phyloP scores from a whole-genome alignment of 2,797 vertebrate species.

The Craterocephalus amniculus region DNA sequence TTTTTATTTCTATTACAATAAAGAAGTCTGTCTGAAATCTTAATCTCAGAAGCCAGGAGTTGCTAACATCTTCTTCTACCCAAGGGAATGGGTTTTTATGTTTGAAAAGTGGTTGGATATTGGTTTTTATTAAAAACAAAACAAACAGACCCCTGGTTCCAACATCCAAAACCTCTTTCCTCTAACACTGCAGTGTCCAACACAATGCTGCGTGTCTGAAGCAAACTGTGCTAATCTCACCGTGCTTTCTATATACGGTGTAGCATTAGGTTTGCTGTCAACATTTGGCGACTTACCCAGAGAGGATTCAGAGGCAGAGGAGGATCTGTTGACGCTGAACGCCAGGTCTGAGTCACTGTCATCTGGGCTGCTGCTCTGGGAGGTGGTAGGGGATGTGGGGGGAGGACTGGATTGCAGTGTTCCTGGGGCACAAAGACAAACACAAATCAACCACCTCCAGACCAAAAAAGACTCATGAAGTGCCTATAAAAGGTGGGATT shows the following conservation, averaged over 20 bases:
- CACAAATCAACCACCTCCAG: slow-evolving; percentile 24
- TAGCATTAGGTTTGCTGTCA: slow-evolving; percentile 19
- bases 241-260: slow-evolving; percentile 19
- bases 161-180: neutral
- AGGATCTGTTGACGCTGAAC: slow-evolving; percentile 96
- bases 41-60: neutral
- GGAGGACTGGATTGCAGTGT: slow-evolving; percentile 91
- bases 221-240: neutral
- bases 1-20: neutral
- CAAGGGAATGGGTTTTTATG: neutral
- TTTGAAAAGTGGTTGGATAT: neutral
- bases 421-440: slow-evolving; percentile 80
- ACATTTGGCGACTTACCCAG: slow-evolving; percentile 86
- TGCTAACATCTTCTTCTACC: neutral
- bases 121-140: neutral
- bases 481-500: slow-evolving; percentile 11
- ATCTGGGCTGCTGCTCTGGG: slow-evolving; percentile 92
- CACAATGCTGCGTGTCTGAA: slow-evolving; percentile 1
- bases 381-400: slow-evolving; percentile 89
- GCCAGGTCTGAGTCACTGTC: slow-evolving; percentile 98
- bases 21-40: neutral
- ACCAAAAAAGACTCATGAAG: slow-evolving; percentile 8
- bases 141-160: neutral
- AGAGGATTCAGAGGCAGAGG: slow-evolving; percentile 96
- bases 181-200: neutral